Conservation (phyloP, 2,797 vertebrate genomes). For the Chrosomus eos region DNA sequence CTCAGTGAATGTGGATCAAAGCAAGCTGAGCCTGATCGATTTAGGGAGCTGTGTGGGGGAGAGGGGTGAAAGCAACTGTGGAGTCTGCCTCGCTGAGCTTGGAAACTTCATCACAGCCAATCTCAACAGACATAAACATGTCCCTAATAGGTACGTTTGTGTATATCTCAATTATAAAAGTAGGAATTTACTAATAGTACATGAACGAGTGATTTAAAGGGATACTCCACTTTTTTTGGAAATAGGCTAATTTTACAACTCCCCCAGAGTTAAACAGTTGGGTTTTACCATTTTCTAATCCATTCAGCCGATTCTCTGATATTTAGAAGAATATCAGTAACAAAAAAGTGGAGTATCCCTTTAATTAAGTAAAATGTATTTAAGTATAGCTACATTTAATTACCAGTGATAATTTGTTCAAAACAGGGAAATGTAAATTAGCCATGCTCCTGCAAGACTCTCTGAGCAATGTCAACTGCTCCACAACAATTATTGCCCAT, state of each 20-base stretch:
- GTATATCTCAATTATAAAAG: not conserved
- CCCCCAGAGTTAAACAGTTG: too few relatives aligned
- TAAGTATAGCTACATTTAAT: not conserved
- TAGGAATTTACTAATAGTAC: not conserved
- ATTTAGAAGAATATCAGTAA: too few relatives aligned
- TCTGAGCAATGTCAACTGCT: conserved; percentile 91
- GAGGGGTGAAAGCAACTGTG: conserved; percentile 79
- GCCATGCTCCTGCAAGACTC: conserved; percentile 95
- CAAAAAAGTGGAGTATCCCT: too few relatives aligned
- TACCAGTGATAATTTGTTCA: conserved; percentile 32
- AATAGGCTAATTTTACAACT: too few relatives aligned
- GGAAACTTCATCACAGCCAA: conserved; percentile 90
- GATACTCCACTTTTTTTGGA: too few relatives aligned
- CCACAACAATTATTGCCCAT: conserved; percentile 91
- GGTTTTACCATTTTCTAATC: too few relatives aligned
- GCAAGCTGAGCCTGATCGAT: conserved; percentile 94
- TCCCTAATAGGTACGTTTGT: conserved; percentile 86
- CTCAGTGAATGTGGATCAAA: conserved; percentile 88
- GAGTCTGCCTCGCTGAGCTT: conserved; percentile 87
- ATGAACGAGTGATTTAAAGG: not conserved
- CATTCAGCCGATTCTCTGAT: too few relatives aligned
- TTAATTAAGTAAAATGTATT: too few relatives aligned
- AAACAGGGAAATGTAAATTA: conserved; percentile 91
- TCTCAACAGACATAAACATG: conserved; percentile 91
- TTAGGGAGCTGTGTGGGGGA: conserved; percentile 90